A percentile compares a stretch with the other conserved stretches of the same genome.
Evolutionary conservation across 2,888 invertebrate species (phyloP).

Genomic region (Psococerastis gibbosa): DNA sequence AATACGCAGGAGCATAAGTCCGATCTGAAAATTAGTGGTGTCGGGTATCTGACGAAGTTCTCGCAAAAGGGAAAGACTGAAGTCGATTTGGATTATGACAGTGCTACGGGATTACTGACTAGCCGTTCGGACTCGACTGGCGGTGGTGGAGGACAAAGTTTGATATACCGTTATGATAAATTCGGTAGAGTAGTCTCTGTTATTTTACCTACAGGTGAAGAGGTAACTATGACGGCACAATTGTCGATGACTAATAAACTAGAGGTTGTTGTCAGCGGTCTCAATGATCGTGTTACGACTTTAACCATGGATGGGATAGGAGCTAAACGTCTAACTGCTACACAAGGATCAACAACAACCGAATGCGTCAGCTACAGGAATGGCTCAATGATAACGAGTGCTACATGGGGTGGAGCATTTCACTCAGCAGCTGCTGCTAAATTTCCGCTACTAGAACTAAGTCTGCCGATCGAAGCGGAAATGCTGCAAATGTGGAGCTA

Average conservation of each 20-base stretch:
- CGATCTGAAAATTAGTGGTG: constrained; percentile 78
- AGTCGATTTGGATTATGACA: constrained; percentile 79
- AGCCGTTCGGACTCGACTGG: constrained; percentile 39
- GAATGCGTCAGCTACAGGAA: constrained; percentile 44
- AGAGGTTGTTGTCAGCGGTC: constrained; percentile 47
- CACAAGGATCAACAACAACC: not conserved
- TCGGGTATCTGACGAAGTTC: constrained; percentile 74
- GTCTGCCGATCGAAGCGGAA: constrained; percentile 72
- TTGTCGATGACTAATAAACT: constrained; percentile 58
- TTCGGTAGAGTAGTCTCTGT: constrained; percentile 72
- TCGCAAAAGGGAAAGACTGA: constrained; percentile 77
- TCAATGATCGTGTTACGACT: constrained; percentile 13
- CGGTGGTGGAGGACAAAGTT: constrained; percentile 61
- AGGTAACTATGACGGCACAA: constrained; percentile 57
- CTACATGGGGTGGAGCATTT: constrained; percentile 54
- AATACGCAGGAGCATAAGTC: constrained; percentile 88
- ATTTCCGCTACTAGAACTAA: constrained; percentile 65
- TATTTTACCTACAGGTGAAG: constrained; percentile 81
- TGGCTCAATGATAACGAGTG: constrained; percentile 54
- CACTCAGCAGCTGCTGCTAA: constrained; percentile 60
- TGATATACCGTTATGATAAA: constrained; percentile 79
- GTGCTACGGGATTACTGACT: constrained; percentile 67
- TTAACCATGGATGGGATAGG: constrained; percentile 16
- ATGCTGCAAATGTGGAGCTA: constrained; percentile 81
- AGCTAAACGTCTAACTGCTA: constrained; percentile 11